Evolutionary conservation across 2,113 vertebrate species (phyloP), one percentile per base, ranked within the genome.

Genomic region (Neopipo cinnamomea): DNA sequence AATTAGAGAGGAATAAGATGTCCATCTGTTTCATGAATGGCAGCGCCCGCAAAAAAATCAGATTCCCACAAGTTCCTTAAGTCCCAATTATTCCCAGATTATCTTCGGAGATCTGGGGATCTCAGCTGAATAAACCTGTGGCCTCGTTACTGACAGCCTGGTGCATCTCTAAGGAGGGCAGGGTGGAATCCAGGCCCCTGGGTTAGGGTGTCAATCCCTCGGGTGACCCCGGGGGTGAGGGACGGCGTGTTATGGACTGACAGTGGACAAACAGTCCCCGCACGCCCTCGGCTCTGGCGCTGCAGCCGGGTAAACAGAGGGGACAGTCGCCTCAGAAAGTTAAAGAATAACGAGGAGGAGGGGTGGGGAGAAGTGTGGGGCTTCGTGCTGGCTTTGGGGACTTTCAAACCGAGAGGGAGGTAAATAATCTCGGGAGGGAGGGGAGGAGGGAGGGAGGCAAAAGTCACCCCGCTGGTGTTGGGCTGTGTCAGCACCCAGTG

Each of bases 61-160:
- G 98, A 98, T 98, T 98, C 97, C 98, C 98, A 97, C 91, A 95
- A 98, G 98, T 98, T 98, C 98, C 97, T 97, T 97, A 98, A 98
- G 93, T 98, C 98, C 98, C 98, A 99, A 98, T 99, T 98, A 99
- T 99, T 99, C 99, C 98, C 98, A 99, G 99, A 99, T 99, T 99
- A 99, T 99, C 98, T 98, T 98, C 98, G 98, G 98, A 98, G 98
- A 97, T 97, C 88, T 91, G 97, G 97, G 71, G 98, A 98, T 98
- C 98, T 97, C 97, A 94, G 97, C 96, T 99, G 99, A 99, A 98
- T 98, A 98, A 99, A 98, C 98, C 98, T 96, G 97, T 97, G 95
- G 97, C 96, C 97, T 95, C 42, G 98, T 99, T 99, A 99, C 98
- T 99, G 98, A 98, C 97, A 98, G 98, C 97, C 96, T 93, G 98